These are phyloP conservation scores for Brachynemurus nebulosus DNA, from an alignment of 2,888 invertebrate genomes.

Conservation along the genomic window DNA sequence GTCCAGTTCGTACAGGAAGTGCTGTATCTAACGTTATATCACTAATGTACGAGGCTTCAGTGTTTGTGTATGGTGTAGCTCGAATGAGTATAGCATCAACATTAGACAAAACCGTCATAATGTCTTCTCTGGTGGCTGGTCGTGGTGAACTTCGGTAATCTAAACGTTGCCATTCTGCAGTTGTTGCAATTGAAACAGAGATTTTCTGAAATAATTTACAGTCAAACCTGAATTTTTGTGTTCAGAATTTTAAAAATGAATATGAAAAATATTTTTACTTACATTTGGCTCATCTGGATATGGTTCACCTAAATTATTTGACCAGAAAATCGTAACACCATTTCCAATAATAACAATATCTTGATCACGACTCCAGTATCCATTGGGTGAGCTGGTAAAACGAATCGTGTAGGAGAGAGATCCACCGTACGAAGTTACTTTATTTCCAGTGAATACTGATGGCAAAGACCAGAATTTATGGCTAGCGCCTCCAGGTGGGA, in stretches of 20 bases:
- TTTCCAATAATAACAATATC: constrained; percentile 75
- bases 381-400: constrained; percentile 43
- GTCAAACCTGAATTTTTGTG: neutral
- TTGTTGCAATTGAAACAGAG: constrained; percentile 49
- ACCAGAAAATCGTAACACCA: constrained; percentile 63
- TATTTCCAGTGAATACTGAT: constrained; percentile 50
- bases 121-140: constrained; percentile 58
- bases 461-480: constrained; percentile 66
- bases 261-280: constrained; percentile 23
- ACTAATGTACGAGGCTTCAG: constrained; percentile 52
- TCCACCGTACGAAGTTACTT: constrained; percentile 81
- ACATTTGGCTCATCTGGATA: constrained; percentile 46
- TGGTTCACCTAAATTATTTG: constrained; percentile 34
- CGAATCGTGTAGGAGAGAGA: constrained; percentile 57
- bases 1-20: constrained; percentile 42
- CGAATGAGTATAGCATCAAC: constrained; percentile 71
- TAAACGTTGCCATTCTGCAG: constrained; percentile 45
- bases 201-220: constrained; percentile 34
- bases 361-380: constrained; percentile 46
- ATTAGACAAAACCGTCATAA: constrained; percentile 73
- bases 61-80: constrained; percentile 56
- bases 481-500: constrained; percentile 32
- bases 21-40: constrained; percentile 82
- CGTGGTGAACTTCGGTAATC: constrained; percentile 38
- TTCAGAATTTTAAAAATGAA: neutral